Conservation (phyloP, 2,113 vertebrate genomes). For the Chaetodon trifascialis region DNA sequence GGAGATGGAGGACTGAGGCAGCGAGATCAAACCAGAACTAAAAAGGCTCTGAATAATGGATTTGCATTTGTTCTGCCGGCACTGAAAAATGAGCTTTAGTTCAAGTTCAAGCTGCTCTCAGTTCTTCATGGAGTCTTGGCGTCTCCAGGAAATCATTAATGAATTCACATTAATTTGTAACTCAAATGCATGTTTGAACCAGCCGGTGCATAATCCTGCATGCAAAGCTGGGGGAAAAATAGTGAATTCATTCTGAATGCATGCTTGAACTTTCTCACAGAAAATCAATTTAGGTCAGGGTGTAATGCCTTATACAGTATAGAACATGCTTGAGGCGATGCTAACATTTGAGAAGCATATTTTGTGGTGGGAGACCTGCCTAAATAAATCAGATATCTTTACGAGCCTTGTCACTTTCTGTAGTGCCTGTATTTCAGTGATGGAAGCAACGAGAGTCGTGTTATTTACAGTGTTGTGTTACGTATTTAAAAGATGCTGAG, state of each 20-base stretch:
- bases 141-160: not conserved
- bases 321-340: conserved; percentile 35
- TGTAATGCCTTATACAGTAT: conserved; percentile 32
- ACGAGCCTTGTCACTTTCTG: conserved; percentile 45
- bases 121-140: not conserved
- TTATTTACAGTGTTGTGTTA: conserved; percentile 47
- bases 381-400: conserved; percentile 56
- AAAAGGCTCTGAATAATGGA: not conserved
- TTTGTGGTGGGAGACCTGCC: conserved; percentile 39
- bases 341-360: conserved; percentile 61
- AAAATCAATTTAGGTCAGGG: conserved; percentile 37
- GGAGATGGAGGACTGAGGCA: not conserved
- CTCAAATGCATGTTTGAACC: not conserved
- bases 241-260: not conserved
- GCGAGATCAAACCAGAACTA: not conserved
- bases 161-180: not conserved
- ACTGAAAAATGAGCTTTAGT: not conserved
- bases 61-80: not conserved
- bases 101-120: not conserved
- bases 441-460: conserved; percentile 8
- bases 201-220: not conserved
- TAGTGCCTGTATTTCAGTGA: conserved; percentile 21
- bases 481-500: not conserved
- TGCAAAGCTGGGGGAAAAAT: not conserved
- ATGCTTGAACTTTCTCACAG: conserved; percentile 22